phyloP scores from a whole-genome alignment of 2,797 vertebrate species.

The Nyctibius grandis region DNA sequence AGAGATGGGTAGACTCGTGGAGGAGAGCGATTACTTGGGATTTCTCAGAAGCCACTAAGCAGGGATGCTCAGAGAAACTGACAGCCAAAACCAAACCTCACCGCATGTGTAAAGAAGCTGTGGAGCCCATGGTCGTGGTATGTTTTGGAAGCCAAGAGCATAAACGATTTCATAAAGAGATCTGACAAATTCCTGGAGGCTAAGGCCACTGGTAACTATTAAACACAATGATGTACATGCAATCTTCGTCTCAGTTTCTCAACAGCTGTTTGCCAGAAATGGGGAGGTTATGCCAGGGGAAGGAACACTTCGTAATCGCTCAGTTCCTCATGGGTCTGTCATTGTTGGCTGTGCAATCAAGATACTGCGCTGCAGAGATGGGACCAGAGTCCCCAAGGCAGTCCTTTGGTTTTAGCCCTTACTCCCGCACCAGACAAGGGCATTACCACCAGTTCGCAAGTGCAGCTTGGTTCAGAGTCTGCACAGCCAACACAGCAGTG shows the following conservation, averaged over 20 bases:
- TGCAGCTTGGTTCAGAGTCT: neutral
- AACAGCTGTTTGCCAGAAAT: neutral
- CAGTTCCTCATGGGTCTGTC: neutral
- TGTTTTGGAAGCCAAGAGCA: neutral
- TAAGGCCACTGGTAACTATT: neutral
- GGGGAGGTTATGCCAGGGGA: neutral
- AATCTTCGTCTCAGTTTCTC: neutral
- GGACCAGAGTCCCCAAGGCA: neutral
- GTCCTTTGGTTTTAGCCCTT: neutral
- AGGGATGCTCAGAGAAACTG: neutral
- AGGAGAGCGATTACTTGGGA: neutral
- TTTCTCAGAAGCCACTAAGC: neutral
- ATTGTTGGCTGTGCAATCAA: fast-evolving
- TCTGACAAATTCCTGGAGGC: neutral
- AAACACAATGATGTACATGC: neutral
- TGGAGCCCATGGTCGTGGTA: neutral
- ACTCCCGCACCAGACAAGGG: neutral
- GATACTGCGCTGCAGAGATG: neutral
- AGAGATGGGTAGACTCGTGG: neutral
- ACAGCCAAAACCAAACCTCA: neutral
- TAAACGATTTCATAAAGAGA: neutral
- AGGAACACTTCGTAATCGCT: neutral
- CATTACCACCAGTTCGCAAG: neutral
- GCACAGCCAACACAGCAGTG: neutral
- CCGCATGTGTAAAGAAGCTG: fast-evolving